phyloP scores from a whole-genome alignment of 2,113 vertebrate species.

The Numenius arquata region DNA sequence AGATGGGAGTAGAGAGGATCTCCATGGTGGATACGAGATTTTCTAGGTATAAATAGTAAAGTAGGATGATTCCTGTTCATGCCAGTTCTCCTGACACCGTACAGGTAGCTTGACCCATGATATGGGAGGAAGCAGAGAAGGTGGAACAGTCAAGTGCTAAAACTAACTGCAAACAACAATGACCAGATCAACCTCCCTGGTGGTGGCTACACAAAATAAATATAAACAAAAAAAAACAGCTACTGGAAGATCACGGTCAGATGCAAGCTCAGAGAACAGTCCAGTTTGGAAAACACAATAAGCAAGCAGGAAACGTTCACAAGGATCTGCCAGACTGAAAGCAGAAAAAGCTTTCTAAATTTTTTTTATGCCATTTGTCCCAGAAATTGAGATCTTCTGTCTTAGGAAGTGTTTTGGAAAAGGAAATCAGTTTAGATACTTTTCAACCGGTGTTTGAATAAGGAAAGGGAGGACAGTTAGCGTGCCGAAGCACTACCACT shows the following conservation, averaged over 20 bases:
- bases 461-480: background rate
- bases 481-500: background rate
- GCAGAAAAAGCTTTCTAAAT: background rate
- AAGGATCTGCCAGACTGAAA: background rate
- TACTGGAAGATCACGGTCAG: background rate
- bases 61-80: background rate
- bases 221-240: background rate
- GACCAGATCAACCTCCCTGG: background rate
- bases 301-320: background rate
- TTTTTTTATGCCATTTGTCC: background rate
- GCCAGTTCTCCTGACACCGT: background rate
- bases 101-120: background rate
- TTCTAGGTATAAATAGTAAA: background rate
- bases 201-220: background rate
- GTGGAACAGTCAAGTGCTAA: background rate
- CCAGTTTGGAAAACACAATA: background rate
- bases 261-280: background rate
- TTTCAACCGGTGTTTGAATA: background rate
- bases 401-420: background rate
- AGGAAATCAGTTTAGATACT: background rate
- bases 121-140: background rate
- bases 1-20: background rate
- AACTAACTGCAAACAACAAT: background rate
- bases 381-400: background rate
- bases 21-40: background rate